phyloP scores from a whole-genome alignment of 2,797 vertebrate genomes.

The Melanotaenia nigrans region DNA sequence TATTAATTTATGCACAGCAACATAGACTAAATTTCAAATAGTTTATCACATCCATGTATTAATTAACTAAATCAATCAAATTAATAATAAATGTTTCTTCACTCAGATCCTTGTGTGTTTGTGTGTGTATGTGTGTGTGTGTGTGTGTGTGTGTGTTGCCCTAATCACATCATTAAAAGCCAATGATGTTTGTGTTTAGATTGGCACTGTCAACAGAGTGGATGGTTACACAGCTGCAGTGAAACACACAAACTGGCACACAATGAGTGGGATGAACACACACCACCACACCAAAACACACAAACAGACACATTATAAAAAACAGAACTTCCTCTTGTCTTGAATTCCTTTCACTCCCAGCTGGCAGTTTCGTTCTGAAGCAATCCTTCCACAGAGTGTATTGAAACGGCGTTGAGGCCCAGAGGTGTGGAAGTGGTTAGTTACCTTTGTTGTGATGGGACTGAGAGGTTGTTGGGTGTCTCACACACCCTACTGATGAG shows the following conservation, averaged over 20 bases:
- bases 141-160: conserved; percentile 39
- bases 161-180: conserved; percentile 74
- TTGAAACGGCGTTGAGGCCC: conserved; percentile 61
- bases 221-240: conserved; percentile 73
- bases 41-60: conserved; percentile 45
- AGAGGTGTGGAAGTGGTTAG: conserved; percentile 58
- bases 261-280: conserved; percentile 24
- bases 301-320: conserved; percentile 53
- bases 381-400: conserved; percentile 31
- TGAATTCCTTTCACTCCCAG: conserved; percentile 47
- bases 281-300: conserved; percentile 61
- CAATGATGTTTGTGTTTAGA: conserved; percentile 75
- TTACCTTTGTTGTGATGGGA: conserved; percentile 67
- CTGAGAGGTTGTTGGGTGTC: conserved; percentile 45
- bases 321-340: conserved; percentile 41
- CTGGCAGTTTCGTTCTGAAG: conserved; percentile 48
- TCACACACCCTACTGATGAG: conserved; percentile 53
- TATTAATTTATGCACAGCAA: conserved; percentile 42
- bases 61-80: conserved; percentile 56
- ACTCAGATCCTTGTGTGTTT: conserved; percentile 30
- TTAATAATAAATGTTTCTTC: conserved; percentile 28
- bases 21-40: conserved; percentile 34
- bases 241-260: conserved; percentile 18
- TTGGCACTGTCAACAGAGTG: conserved; percentile 60
- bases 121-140: conserved; percentile 18